phyloP scores from a whole-genome alignment of 2,797 vertebrate genomes.

The Mormyrus proboscirostris region DNA sequence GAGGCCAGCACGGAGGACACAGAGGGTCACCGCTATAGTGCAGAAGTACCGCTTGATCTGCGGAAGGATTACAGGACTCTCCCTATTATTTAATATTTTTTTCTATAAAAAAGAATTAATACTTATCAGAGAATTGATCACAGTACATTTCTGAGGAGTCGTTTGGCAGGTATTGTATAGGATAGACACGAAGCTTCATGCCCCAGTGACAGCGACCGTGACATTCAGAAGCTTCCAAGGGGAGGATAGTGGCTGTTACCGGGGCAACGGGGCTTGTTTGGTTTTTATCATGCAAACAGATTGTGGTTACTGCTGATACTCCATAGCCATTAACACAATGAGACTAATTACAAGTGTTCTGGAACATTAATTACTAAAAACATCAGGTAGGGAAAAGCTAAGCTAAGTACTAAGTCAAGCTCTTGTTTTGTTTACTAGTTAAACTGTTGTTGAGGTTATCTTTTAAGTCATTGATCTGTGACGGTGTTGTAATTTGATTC shows the following conservation, averaged over 20 bases:
- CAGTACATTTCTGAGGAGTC: neutral
- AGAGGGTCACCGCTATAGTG: neutral
- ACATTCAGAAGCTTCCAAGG: conserved; percentile 28
- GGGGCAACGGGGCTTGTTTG: conserved; percentile 29
- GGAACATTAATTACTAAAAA: neutral
- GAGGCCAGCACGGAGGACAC: neutral
- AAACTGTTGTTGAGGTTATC: neutral
- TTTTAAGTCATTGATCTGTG: neutral
- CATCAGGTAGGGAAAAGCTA: neutral
- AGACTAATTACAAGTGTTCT: neutral
- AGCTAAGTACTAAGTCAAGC: neutral
- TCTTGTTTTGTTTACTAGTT: neutral
- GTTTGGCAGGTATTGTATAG: neutral
- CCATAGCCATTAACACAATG: neutral
- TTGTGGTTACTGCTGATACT: neutral
- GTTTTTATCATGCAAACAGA: neutral
- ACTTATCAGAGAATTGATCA: neutral
- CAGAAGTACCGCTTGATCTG: neutral
- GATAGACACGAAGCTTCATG: neutral
- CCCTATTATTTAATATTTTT: neutral
- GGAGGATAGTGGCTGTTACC: conserved; percentile 33
- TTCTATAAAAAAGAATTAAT: neutral
- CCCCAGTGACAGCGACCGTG: neutral
- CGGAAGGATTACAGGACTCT: neutral
- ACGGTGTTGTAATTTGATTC: neutral